phyloP scores from a whole-genome alignment of 2,113 vertebrate species.

The Pyxicephalus adspersus region DNA sequence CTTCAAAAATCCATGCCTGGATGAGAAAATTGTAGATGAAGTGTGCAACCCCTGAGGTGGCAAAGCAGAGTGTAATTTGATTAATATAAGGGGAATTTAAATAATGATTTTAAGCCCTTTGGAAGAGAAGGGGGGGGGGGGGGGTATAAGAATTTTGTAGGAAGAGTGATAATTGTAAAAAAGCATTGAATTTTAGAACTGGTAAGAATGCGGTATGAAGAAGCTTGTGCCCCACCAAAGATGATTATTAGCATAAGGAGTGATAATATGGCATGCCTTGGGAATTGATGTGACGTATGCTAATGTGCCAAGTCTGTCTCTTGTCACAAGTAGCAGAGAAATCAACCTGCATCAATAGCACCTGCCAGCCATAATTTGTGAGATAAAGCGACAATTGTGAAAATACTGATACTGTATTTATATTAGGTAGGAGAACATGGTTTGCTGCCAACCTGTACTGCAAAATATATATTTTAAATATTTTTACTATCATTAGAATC shows the following conservation, averaged over 20 bases:
- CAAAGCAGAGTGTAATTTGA: constrained; percentile 27
- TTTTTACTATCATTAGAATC: too few relatives aligned
- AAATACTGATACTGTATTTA: background rate
- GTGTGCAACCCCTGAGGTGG: constrained; percentile 32
- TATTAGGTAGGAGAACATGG: background rate
- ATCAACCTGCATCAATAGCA: constrained; percentile 48
- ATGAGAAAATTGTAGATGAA: constrained; percentile 42
- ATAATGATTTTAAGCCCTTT: constrained; percentile 43
- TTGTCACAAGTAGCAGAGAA: constrained; percentile 27
- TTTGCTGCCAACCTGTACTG: background rate
- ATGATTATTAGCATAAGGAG: constrained; percentile 43
- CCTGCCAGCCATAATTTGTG: constrained; percentile 20
- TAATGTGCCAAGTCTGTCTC: constrained; percentile 39
- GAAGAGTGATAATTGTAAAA: constrained; percentile 5
- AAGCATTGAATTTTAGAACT: constrained; percentile 21
- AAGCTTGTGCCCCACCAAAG: constrained; percentile 9
- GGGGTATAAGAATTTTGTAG: background rate
- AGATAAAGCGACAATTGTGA: constrained; percentile 5
- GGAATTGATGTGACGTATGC: constrained; percentile 45
- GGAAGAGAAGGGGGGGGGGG: background rate
- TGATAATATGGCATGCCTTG: constrained; percentile 12
- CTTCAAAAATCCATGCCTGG: constrained; percentile 20
- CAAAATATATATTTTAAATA: too few relatives aligned
- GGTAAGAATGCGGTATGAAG: background rate
- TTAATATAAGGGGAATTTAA: constrained; percentile 47